These are phyloP conservation scores for Macrosoma leucophasiata DNA, from an alignment of 2,888 invertebrate genomes.

Conservation along the genomic window DNA sequence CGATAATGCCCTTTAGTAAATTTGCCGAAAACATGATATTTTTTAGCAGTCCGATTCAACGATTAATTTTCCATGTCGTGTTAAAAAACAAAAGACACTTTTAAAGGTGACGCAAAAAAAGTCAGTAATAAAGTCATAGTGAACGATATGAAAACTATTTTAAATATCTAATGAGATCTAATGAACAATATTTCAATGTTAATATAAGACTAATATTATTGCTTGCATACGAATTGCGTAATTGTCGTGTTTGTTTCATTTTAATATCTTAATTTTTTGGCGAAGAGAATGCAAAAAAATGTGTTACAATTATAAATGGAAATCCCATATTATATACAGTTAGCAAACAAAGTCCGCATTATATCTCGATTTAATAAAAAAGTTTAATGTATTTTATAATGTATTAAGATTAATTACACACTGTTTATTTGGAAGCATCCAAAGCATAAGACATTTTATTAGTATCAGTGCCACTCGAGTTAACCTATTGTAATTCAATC, in stretches of 20 bases:
- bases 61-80: no score
- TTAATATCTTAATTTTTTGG: no score
- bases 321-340: slow-evolving; percentile 22
- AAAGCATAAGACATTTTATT: no score
- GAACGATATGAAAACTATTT: no score
- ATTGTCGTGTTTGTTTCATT: slow-evolving; percentile 52
- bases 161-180: slow-evolving; percentile 69
- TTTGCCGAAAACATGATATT: slow-evolving; percentile 40
- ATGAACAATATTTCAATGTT: slow-evolving; percentile 61
- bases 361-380: no score
- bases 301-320: slow-evolving; percentile 17
- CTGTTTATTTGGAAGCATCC: no score
- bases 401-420: no score
- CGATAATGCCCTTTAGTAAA: slow-evolving; percentile 49
- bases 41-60: not conserved
- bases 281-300: slow-evolving; percentile 11
- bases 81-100: no score
- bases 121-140: no score
- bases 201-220: slow-evolving; percentile 51
- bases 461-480: slow-evolving; percentile 46
- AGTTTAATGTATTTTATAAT: no score
- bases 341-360: slow-evolving; percentile 19
- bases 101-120: no score
- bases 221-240: slow-evolving; percentile 64
- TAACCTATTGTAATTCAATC: slow-evolving; percentile 43